These are phyloP conservation scores for Odontamblyopus rebecca DNA, from an alignment of 2,797 vertebrate species.

Conservation along the genomic window DNA sequence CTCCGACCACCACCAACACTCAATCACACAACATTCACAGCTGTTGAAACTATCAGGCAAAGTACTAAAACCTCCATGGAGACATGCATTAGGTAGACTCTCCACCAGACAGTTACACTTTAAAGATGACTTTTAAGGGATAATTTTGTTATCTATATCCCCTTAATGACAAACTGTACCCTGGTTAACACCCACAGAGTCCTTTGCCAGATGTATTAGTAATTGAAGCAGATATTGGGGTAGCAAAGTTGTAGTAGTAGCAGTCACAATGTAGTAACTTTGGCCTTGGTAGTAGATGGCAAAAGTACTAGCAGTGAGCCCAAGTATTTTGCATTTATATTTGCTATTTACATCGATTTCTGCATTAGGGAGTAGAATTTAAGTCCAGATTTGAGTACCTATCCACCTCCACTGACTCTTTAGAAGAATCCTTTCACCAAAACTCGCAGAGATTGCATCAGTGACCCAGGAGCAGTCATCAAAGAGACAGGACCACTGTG, in stretches of 20 bases:
- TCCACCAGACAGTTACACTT: no score
- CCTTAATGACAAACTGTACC: not conserved
- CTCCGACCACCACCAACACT: no score
- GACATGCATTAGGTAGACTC: no score
- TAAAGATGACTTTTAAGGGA: no score
- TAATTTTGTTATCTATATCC: not conserved
- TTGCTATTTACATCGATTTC: not conserved
- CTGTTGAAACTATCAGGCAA: no score
- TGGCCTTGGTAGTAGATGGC: not conserved
- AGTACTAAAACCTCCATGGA: no score
- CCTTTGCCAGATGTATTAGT: no score
- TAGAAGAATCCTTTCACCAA: slow-evolving; percentile 46
- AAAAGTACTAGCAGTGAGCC: not conserved
- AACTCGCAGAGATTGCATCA: slow-evolving; percentile 54
- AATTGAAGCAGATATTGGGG: not conserved
- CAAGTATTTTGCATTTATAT: not conserved
- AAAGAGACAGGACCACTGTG: slow-evolving; percentile 37
- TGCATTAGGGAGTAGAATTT: not conserved
- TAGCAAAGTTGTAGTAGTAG: not conserved
- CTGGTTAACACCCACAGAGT: not conserved
- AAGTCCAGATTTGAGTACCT: not conserved
- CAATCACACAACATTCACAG: no score
- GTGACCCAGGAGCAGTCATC: slow-evolving; percentile 40
- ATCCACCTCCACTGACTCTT: slow-evolving; percentile 40
- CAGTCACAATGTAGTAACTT: not conserved